These are phyloP conservation scores for Philopedon plagiatum DNA, from an alignment of 2,888 invertebrate species.

Conservation along the genomic window DNA sequence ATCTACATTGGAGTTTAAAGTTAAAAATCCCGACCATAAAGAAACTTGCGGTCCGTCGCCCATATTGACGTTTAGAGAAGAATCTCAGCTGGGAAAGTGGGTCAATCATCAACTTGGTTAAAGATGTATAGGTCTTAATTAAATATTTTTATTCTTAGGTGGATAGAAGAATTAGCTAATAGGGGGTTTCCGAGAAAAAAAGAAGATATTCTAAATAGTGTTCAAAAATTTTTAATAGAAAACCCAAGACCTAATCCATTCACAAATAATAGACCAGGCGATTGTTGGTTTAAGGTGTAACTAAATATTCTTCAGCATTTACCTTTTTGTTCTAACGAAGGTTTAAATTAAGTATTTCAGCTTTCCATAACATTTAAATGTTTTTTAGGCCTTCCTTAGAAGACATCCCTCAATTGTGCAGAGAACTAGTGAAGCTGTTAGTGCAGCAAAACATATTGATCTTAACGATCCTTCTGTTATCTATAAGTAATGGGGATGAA, in stretches of 20 bases:
- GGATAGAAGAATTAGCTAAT: conserved; percentile 39
- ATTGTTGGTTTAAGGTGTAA: conserved; percentile 48
- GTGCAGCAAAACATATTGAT: conserved; percentile 52
- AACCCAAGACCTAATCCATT: conserved; percentile 50
- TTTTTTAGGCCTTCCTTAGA: conserved; percentile 55
- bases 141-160: conserved; percentile 15
- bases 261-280: conserved; percentile 47
- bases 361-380: not conserved
- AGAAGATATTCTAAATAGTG: conserved; percentile 42
- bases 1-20: conserved; percentile 41
- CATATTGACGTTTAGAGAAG: conserved; percentile 23
- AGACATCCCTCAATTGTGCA: conserved; percentile 54
- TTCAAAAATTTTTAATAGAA: conserved; percentile 46
- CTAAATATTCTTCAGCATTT: not conserved
- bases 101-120: conserved; percentile 1
- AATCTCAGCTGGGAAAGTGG: conserved; percentile 5
- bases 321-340: not conserved
- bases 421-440: conserved; percentile 56
- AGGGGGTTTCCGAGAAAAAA: conserved; percentile 43
- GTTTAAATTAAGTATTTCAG: not conserved
- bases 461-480: conserved; percentile 55
- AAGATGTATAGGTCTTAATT: not conserved
- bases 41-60: conserved; percentile 33
- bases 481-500: conserved; percentile 59
- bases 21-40: conserved; percentile 41